Base-by-base conservation (phyloP, 2,113 vertebrate genomes). In the Poeciliopsis prolifica region DNA sequence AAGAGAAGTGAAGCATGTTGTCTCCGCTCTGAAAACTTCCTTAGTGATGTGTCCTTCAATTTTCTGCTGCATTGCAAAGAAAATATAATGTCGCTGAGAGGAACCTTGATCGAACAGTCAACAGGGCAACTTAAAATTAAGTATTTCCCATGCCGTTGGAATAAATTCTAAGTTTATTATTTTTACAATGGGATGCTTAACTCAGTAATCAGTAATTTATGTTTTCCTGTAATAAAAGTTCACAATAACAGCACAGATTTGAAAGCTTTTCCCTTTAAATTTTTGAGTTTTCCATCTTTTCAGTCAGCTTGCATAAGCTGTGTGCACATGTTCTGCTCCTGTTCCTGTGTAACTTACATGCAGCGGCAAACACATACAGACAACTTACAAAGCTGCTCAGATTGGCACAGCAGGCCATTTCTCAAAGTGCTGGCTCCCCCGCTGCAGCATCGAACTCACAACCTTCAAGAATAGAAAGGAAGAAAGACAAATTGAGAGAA, bases 401-500 rank as follows among this genome's bases (percentile, higher is more conserved):
- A 6, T 19, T 6, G 44, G 62, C 63, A 13, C 31, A 70, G 44
- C 35, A 76, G 31, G 58, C 65, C n/a, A 65, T 26, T 70, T 74
- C 70, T 37, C 65, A 69, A 35, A 63, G 75, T 74, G 72, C 35
- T 31, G 29, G 29, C 33, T 67, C 67, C 63, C 51, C 26, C 62
- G 66, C 11, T 19, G 61, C 69, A 74, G 79, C 42, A 9, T 70
- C 30, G 22, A 31, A 42, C 73, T 72, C 48, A 40, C 72, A 72
- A 75, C 79, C 75, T 75, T 71, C 64, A 61, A 58, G 17, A 48
- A 78, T 40, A 35, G 61, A 69, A 54, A 68, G 42, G 51, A 33
- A 42, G 22, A 65, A 28, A 72, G 29, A 35, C 28, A 12, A 37
- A 24, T 26, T 26, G 60, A 63, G 7, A 54, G 63, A 15, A n/a